Base-by-base conservation (phyloP, 2,888 invertebrate species). In the Atrina japonica region DNA sequence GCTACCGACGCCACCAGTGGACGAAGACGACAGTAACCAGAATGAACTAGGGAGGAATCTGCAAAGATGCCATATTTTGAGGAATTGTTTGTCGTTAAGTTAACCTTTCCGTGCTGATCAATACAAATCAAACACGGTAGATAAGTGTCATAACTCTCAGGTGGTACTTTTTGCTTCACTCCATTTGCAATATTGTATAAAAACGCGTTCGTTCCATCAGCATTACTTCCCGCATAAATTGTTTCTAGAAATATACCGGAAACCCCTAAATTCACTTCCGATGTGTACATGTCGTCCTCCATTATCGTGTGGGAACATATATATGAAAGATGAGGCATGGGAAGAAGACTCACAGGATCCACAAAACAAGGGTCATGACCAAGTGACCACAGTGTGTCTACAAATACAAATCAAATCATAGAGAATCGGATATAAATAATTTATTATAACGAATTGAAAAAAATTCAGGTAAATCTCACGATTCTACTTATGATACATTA, bases 241-340 rank as follows among this genome's bases (percentile, higher is more conserved):
- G 49, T 18, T 21, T 40, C 35, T 16, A 21, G 16, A 9, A 5
- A 35, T 7, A 11, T 7, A 47, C 6, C 6, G 47, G 7, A 14
- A 47, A 14, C 7, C 6, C 7, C 16, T 21, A 47, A 47, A 16
- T 47, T 47, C 7, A 7, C 6, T 14, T n/a, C 16, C 16, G 18
- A 16, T 35, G 35, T 35, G 11, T 35, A 35, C 5, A 35, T 35
- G 11, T 35, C 6, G 35, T 35, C 11, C 35, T 35, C 35, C 35
- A 11, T 35, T 11, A 35, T 5, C 11, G 35, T 35, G 35, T 35
- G 35, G 6, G 6, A 11, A 5, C 5, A 7, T 7, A 56, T 35
- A 29, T 52, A 67, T 14, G 67, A 60, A 2, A 70, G 47, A 59
- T 70, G 70, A 21, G 56, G 53, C 5, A 49, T 7, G 6, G 70